Percentiles rank a stretch among this genome's conserved stretches.
phyloP scores from a whole-genome alignment of 2,797 vertebrate genomes.

The Epinephelus coioides region DNA sequence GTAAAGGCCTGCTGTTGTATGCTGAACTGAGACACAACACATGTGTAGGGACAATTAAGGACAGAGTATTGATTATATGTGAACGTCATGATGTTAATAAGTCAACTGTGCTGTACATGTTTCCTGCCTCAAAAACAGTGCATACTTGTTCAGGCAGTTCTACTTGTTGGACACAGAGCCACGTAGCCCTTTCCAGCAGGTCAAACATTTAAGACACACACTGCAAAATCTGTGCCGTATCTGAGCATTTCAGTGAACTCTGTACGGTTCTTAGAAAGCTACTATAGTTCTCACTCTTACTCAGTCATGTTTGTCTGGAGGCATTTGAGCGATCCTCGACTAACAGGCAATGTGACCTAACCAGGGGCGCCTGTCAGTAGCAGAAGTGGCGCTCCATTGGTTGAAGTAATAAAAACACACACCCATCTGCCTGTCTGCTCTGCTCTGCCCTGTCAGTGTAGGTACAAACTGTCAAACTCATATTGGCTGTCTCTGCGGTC shows the following conservation, averaged over 20 bases:
- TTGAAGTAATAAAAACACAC: not conserved
- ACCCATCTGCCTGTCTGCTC: not conserved
- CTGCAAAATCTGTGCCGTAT: not conserved
- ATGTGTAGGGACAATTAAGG: not conserved
- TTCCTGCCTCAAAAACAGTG: not conserved
- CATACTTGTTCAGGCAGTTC: not conserved
- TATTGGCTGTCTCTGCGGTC: conserved; percentile 1
- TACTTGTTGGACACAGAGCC: conserved; percentile 14
- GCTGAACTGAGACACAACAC: conserved; percentile 34
- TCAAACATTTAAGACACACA: not conserved
- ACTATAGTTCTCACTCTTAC: not conserved
- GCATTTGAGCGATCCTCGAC: not conserved
- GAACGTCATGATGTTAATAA: not conserved
- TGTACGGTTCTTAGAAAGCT: not conserved
- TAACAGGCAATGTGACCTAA: not conserved
- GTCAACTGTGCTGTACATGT: not conserved
- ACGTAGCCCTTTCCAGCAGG: conserved; percentile 4
- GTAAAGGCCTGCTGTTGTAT: conserved; percentile 2
- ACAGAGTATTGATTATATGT: not conserved
- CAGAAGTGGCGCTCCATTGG: not conserved
- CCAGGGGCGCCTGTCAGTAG: not conserved
- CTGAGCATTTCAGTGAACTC: not conserved
- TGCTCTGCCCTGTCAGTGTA: not conserved
- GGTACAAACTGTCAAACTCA: conserved; percentile 5
- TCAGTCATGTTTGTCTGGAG: conserved; percentile 7